Evolutionary conservation across 1,140 invertebrate species (phyloP).

Genomic region (Drosophila bocki): DNA sequence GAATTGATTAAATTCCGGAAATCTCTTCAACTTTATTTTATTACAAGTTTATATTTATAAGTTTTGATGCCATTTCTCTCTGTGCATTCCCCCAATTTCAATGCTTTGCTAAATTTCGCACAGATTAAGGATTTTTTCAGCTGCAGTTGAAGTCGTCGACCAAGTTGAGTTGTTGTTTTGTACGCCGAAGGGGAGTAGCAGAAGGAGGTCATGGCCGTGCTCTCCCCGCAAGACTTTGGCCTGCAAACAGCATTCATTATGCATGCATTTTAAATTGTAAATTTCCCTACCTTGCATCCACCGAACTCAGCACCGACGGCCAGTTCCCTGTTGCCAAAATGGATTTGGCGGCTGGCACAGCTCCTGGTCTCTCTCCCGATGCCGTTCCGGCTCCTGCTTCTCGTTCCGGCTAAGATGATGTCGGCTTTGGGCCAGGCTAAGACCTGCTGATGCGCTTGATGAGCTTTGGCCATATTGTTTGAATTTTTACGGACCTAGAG

Average conservation of each 20-base stretch:
- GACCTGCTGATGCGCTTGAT: conserved; percentile 74
- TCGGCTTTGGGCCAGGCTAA: conserved; percentile 60
- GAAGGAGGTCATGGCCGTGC: conserved; percentile 30
- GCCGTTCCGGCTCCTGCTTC: conserved; percentile 22
- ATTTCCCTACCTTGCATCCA: conserved; percentile 57
- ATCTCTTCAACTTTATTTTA: neutral
- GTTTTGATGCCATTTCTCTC: neutral
- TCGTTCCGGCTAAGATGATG: conserved; percentile 32
- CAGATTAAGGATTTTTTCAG: conserved; percentile 68
- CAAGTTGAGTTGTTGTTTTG: conserved; percentile 41
- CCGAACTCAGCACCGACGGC: neutral
- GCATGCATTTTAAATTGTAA: conserved; percentile 80
- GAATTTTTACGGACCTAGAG: conserved; percentile 57
- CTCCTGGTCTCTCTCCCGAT: conserved; percentile 1
- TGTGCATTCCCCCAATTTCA: conserved; percentile 10
- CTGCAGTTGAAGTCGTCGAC: conserved; percentile 29
- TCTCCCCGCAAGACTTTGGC: conserved; percentile 51
- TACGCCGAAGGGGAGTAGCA: neutral
- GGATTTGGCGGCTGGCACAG: conserved; percentile 57
- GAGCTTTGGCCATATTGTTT: conserved; percentile 74
- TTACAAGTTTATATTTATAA: too few species aligned
- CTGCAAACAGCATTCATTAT: conserved; percentile 74
- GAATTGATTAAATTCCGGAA: neutral
- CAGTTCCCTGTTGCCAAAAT: conserved; percentile 23
- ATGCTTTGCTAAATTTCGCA: conserved; percentile 44